phyloP scores from a whole-genome alignment of 1,140 invertebrate species.

The Saxidomus purpurata region DNA sequence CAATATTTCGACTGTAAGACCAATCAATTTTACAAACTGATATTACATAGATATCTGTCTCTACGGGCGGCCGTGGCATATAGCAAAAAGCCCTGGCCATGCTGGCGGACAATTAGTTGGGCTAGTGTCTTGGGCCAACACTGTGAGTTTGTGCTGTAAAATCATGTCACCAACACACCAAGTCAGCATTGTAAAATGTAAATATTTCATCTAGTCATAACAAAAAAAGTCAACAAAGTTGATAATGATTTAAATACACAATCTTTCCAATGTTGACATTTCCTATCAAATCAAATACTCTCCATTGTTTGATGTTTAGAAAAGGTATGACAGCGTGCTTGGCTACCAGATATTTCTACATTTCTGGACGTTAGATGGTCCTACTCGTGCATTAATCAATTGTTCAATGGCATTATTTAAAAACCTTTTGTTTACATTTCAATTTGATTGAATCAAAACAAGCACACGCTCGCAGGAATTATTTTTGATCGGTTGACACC shows the following conservation, averaged over 20 bases:
- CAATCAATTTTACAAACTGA: too few relatives aligned
- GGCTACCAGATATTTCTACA: conserved; percentile 21
- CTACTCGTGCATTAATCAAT: background rate
- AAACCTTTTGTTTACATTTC: conserved; percentile 6
- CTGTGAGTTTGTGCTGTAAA: too few relatives aligned
- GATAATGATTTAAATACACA: conserved; percentile 5
- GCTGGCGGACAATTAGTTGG: too few relatives aligned
- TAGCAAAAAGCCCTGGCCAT: too few relatives aligned
- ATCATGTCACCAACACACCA: too few relatives aligned
- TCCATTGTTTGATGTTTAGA: conserved; percentile 17
- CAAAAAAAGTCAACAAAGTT: background rate
- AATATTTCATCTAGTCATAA: background rate
- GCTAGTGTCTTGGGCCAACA: too few relatives aligned
- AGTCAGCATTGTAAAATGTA: background rate
- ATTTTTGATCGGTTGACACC: background rate
- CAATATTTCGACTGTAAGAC: too few relatives aligned
- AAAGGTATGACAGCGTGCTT: conserved; percentile 17
- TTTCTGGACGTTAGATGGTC: background rate
- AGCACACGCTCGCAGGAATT: background rate
- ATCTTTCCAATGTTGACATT: conserved; percentile 17
- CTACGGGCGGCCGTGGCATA: too few relatives aligned
- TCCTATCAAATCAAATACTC: conserved; percentile 17
- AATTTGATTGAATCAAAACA: background rate
- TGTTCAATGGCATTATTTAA: background rate
- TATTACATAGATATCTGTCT: too few relatives aligned